Base-by-base conservation (phyloP, 2,888 invertebrate genomes). In the Hypena proboscidalis region DNA sequence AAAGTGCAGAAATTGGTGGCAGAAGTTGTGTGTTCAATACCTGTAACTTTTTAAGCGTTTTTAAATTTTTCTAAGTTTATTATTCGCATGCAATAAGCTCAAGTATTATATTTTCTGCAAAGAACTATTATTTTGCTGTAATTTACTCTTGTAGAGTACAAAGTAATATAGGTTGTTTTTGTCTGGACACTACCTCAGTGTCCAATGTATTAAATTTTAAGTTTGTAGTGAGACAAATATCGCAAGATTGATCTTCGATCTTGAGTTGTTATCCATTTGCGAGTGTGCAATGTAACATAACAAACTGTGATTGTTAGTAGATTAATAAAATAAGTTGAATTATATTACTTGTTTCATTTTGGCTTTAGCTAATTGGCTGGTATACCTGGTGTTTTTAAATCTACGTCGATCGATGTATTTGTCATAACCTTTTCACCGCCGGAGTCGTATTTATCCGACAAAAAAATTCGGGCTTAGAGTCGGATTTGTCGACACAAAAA, bases 251-350 rank as follows among this genome's bases (percentile, higher is more conserved):
- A 14, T 15, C 4, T 44, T 41, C 8, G 11, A 25, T 23, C 38
- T 45, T 47, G 20, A 30, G 7, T n/a, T 40, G 21, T 53, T 44
- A 27, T 43, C 31, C 34, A 44, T 27, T 61, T 50, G 53, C 46
- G 8, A 42, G 54, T 67, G 70, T 74, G 71, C 64, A 74, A 70
- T 66, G 66, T 55, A 68, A 73, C 51, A 58, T 69, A 62, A 71
- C 58, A 69, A 70, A 74, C 87, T 87, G 86, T 87, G 86, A 87
- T 88, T 80, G 72, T 74, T 83, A 82, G 77, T 75, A 64, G 55
- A 67, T 65, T 77, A 79, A 77, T 82, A 82, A 78, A 84, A 45
- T 77, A 77, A 80, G 70, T 67, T 69, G 58, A 77, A 63, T 48
- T 41, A 5, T 25, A 11, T 3, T 3, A 5, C 4, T 34, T 36